Percentiles rank a stretch among this genome's conserved stretches.
Conservation (phyloP, 2,888 invertebrate species). For the Nysson spinosus region DNA sequence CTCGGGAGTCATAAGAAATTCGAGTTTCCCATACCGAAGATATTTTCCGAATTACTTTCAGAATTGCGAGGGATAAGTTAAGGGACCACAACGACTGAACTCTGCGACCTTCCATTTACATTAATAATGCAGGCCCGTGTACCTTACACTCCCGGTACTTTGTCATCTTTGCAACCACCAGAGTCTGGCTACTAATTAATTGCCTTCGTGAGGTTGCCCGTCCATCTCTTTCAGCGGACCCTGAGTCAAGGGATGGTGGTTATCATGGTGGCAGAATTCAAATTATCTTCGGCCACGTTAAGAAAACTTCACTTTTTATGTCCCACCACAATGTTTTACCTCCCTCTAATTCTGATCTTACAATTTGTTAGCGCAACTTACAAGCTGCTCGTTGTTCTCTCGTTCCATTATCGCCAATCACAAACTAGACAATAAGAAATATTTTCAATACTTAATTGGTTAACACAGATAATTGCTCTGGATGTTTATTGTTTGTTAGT, state of each 20-base stretch:
- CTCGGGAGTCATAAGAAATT: too few species aligned
- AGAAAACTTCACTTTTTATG: neutral
- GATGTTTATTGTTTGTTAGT: too few species aligned
- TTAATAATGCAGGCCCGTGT: conserved; percentile 31
- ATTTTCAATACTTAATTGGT: too few species aligned
- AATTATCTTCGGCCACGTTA: conserved; percentile 26
- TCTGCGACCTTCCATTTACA: conserved; percentile 14
- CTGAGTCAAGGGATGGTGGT: conserved; percentile 22
- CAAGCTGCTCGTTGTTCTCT: too few species aligned
- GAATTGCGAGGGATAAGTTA: too few species aligned
- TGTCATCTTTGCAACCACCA: conserved; percentile 31
- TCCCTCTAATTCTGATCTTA: conserved; percentile 6
- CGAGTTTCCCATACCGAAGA: too few species aligned
- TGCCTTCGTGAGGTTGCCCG: conserved; percentile 18
- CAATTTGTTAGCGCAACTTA: too few species aligned
- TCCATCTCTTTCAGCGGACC: conserved; percentile 10
- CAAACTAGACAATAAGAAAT: too few species aligned
- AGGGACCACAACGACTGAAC: neutral
- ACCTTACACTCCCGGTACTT: conserved; percentile 21
- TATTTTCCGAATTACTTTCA: too few species aligned
- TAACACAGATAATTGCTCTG: too few species aligned
- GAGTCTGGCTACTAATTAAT: conserved; percentile 42
- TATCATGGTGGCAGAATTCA: conserved; percentile 33
- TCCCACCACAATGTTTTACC: neutral
- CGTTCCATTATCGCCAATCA: too few species aligned